Base-by-base conservation (phyloP, 1,140 invertebrate species). In the Caerostris darwini region DNA sequence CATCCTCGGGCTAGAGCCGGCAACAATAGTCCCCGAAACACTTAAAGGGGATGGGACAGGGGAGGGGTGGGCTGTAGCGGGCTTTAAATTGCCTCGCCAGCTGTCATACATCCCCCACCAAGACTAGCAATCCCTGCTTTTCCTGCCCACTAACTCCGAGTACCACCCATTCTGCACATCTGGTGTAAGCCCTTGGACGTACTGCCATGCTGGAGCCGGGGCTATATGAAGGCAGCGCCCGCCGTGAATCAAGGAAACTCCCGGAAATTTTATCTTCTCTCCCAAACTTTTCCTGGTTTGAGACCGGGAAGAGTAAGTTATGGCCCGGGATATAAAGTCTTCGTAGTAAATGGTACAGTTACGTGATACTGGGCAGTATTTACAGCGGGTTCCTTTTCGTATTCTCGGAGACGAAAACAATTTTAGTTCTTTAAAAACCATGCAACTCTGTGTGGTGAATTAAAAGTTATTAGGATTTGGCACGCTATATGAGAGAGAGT, bases 1-100 rank as follows among this genome's bases (percentile, higher is more conserved):
- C 34, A 34, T 77, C 71, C 71, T 77, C 50, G 3, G 8, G 61
- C 10, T 17, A 8, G 50, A 50, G 8, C 71, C 71, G 12, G 71
- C 71, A 77, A 77, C 71, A 77, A 77, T 53, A 53, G 50, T 14
- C 71, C 53, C 5, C 53, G 19, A 10, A 12, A 77, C 34, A 50
- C 8, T 12, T 12, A 34, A 12, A 50, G 53, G 54, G 53, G 17
- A 10, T 57, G 14, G 14, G 19, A 57, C 34, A 50, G 59, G 56
- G 87, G 87, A 53, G 4, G 53, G 14, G 8, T 54, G 56, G 17
- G 34, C n/a, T n/a, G 57, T 81, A 50, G 89, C 54, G 19, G 50
- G 69, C 89, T 90, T 90, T 90, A 90, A 90, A 90, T 90, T 90
- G 71, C 89, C 57, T 58, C n/a, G 19, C 89, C 89, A 90, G 89